Base-by-base conservation (phyloP, 2,113 vertebrate species). In the Ranitomeya variabilis region DNA sequence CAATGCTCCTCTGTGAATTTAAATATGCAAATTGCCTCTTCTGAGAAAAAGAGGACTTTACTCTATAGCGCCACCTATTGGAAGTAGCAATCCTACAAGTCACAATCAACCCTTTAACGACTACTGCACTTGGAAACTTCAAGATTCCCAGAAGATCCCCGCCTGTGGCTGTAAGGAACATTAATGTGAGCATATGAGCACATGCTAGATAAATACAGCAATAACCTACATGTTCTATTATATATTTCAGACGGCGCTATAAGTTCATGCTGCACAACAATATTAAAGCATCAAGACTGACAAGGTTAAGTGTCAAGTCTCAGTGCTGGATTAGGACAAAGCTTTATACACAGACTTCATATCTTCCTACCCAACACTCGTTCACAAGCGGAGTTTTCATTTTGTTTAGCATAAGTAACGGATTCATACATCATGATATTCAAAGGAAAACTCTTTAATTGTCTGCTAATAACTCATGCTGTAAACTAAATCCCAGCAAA, bases 391-490 rank as follows among this genome's bases (percentile, higher is more conserved):
- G 7, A 14, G 6, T 81, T 81, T 81, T 64, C 12, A 81, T 81
- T 21, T 18, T 60, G 62, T 60, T 81, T 5, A 64, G 12, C 31
- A 19, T 66, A 21, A 64, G 66, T 69, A 69, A 54, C 18, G 51
- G 31, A 71, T 15, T 26, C 51, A 55, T 71, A 84, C 64, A 84
- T 84, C 64, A 84, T 67, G n/a, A 84, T 71, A 84, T 69, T 71
- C 60, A 66, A 80, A 79, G 77, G 62, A 23, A 87, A 87, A 55
- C 86, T 80, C 60, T 80, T 37, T 76, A 54, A 80, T 87, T 67
- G 37, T 79, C 11, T 86, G 59, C 7, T 86, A 80, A 87, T 87
- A 57, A 80, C 62, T 87, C 60, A 87, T 80, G 76, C 77, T 87
- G 62, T 80, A 87, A 87, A 87, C 62, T 19, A 80, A 37, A 67